Evolutionary conservation across 2,797 vertebrate genomes (phyloP).

Genomic region (Gymnothorax reevesii): DNA sequence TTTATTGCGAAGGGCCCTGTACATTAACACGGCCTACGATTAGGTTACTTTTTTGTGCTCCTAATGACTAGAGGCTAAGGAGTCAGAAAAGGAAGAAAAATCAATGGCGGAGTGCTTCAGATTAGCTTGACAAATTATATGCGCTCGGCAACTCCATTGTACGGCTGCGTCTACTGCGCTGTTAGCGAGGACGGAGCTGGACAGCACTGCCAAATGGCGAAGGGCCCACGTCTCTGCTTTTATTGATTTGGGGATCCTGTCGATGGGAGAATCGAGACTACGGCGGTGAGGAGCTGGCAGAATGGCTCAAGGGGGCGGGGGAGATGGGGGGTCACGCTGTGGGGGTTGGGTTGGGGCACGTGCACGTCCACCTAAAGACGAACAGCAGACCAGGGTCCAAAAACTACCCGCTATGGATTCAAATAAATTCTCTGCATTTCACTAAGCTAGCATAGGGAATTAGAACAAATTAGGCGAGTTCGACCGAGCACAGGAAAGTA

Average conservation of each 20-base stretch:
- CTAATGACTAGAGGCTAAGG: conserved; percentile 88
- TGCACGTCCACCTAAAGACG: no score
- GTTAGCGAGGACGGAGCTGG: conserved; percentile 80
- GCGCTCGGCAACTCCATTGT: conserved; percentile 86
- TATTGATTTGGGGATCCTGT: conserved; percentile 83
- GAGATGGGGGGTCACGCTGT: conserved; percentile 1
- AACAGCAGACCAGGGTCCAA: no score
- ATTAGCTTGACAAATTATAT: conserved; percentile 87
- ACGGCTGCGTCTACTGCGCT: conserved; percentile 83
- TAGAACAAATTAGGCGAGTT: no score
- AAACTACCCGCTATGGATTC: no score
- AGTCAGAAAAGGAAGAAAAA: conserved; percentile 76
- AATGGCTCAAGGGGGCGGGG: conserved; percentile 57
- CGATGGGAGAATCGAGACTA: conserved; percentile 44
- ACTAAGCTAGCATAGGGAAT: no score
- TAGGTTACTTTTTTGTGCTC: conserved; percentile 79
- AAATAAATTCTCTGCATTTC: no score
- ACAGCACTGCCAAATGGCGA: conserved; percentile 83
- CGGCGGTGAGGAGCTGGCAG: not conserved
- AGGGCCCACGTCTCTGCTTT: conserved; percentile 86
- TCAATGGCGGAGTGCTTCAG: conserved; percentile 86
- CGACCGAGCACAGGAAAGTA: no score
- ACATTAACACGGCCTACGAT: conserved; percentile 83
- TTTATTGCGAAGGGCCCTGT: conserved; percentile 76
- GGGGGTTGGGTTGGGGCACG: no score